Evolutionary conservation across 2,113 vertebrate species (phyloP).

Genomic region (Procavia capensis): DNA sequence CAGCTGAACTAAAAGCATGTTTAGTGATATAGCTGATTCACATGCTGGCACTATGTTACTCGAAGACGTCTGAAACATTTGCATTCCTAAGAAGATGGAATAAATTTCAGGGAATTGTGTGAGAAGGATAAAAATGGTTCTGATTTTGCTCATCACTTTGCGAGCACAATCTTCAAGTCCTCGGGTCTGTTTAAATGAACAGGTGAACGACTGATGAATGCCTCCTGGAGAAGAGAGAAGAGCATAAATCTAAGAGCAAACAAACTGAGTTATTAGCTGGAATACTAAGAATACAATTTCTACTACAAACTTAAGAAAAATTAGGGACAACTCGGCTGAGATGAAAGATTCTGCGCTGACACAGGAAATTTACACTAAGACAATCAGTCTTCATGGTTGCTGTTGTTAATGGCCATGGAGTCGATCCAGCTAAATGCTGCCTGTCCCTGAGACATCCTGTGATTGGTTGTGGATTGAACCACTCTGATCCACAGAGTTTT

Average conservation of each 20-base stretch:
- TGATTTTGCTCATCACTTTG: neutral
- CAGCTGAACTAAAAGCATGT: neutral
- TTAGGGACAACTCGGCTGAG: neutral
- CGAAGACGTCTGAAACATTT: slow-evolving; percentile 26
- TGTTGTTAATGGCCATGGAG: neutral
- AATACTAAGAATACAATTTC: neutral
- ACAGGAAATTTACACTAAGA: neutral
- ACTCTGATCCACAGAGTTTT: neutral
- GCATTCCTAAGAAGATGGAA: neutral
- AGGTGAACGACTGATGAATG: neutral
- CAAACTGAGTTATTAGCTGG: neutral
- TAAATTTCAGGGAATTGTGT: neutral
- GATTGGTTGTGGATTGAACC: neutral
- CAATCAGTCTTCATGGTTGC: neutral
- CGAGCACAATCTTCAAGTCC: neutral
- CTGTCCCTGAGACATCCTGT: neutral
- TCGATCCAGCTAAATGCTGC: neutral
- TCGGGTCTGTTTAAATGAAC: neutral
- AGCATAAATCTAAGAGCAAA: neutral
- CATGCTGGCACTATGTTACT: neutral
- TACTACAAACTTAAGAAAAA: neutral
- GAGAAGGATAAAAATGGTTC: slow-evolving; percentile 21
- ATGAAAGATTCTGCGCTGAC: neutral
- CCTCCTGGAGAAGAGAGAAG: neutral
- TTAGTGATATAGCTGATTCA: neutral